Percentiles rank a stretch among this genome's conserved stretches.
These are phyloP conservation scores for Lithosia quadra DNA, from an alignment of 2,888 invertebrate genomes.

Conservation along the genomic window DNA sequence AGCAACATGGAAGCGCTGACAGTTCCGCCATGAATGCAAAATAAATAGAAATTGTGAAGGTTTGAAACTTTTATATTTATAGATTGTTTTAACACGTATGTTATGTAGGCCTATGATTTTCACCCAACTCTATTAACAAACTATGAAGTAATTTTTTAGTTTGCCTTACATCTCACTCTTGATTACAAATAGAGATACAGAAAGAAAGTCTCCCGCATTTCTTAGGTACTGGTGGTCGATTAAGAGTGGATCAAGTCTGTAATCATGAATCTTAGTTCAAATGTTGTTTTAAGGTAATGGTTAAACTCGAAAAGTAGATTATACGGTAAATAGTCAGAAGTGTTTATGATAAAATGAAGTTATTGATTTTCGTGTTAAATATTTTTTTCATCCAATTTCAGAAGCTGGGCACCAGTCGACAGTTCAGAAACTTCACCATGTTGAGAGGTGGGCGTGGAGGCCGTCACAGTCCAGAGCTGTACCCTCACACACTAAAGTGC, in stretches of 20 bases:
- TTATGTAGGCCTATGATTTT: conserved; percentile 53
- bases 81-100: conserved; percentile 47
- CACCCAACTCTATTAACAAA: conserved; percentile 45
- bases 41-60: conserved; percentile 86
- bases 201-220: conserved; percentile 64
- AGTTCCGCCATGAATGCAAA: conserved; percentile 88
- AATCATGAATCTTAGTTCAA: not conserved
- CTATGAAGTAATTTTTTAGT: conserved; percentile 47
- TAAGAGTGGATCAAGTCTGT: conserved; percentile 6
- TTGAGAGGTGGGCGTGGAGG: conserved; percentile 87
- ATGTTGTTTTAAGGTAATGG: not conserved
- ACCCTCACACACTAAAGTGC: conserved; percentile 93
- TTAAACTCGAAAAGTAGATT: not conserved
- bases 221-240: conserved; percentile 40
- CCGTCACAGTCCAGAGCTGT: conserved; percentile 91
- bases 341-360: not conserved
- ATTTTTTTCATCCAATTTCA: conserved; percentile 58
- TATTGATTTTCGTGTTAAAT: conserved; percentile 40
- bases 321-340: not conserved
- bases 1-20: conserved; percentile 88
- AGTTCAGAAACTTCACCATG: conserved; percentile 82
- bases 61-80: conserved; percentile 58
- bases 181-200: conserved; percentile 35
- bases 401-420: conserved; percentile 72
- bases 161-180: conserved; percentile 36